Base-by-base conservation (phyloP, 2,113 vertebrate genomes). In the Neogale vison region DNA sequence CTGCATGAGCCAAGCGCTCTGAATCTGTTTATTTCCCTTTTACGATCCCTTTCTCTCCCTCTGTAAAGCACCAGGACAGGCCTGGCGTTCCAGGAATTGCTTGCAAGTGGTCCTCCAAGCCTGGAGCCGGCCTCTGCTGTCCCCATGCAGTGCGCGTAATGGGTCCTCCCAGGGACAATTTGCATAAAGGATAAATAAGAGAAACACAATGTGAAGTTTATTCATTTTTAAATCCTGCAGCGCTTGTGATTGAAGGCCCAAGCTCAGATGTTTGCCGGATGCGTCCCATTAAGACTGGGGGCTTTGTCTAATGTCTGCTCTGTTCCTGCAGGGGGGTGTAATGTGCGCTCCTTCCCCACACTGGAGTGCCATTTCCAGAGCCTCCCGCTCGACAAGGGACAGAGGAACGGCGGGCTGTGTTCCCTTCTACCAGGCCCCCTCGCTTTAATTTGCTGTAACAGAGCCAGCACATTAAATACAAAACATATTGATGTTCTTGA, bases 211-310 rank as follows among this genome's bases (percentile, higher is more conserved):
- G 99, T 99, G 99, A 99, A 99, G 99, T 99, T 99, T 99, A 99
- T 99, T 99, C 99, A 99, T 99, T 99, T 99, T 99, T 99, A 99
- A 99, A 99, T 99, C 99, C 99, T 99, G 99, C 99, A 98, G 99
- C 98, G 99, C 98, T 99, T 97, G 98, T 99, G 99, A 99, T 99
- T 99, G 99, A 99, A 99, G 99, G 99, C 99, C 99, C 98, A 99
- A 99, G 99, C 99, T 99, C 99, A 99, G 99, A 99, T 99, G 99
- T 99, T 99, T 99, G 99, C 98, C 98, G 99, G 99, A 99, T 99
- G 99, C 96, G 98, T 99, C 98, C 99, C 99, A 99, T 99, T 99
- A 99, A 99, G 99, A 98, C 98, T 99, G 98, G 97, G 98, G 98
- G 99, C 98, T 99, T 98, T 99, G 98, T 99, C 98, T 99, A 99